A percentile compares a stretch with the other conserved stretches of the same genome.
Conservation (phyloP, 1,140 invertebrate genomes). For the Homarus americanus region DNA sequence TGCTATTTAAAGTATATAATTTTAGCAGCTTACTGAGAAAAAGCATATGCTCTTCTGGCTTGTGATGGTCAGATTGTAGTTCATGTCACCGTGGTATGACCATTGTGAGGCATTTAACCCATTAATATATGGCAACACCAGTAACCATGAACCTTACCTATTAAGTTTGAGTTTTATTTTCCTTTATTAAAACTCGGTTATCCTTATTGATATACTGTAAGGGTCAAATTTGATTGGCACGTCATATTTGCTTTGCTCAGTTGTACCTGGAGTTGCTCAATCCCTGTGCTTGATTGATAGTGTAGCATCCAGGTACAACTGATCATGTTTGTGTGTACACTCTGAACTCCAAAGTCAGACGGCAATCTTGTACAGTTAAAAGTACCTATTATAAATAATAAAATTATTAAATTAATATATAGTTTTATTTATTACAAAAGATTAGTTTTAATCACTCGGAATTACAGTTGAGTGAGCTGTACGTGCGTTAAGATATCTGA, state of each 20-base stretch:
- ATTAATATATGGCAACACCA: slow-evolving; percentile 37
- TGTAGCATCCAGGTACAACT: slow-evolving; percentile 41
- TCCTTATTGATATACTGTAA: slow-evolving; percentile 31
- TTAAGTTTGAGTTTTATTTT: slow-evolving; percentile 64
- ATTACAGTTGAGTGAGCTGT: too few relatives aligned
- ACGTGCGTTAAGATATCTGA: too few relatives aligned
- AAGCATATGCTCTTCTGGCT: slow-evolving; percentile 51
- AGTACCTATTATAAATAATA: slow-evolving; percentile 73
- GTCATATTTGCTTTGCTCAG: slow-evolving; percentile 57
- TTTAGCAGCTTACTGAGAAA: slow-evolving; percentile 40
- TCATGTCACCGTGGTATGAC: slow-evolving; percentile 35
- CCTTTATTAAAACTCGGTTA: slow-evolving; percentile 45
- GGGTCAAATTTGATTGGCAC: slow-evolving; percentile 66
- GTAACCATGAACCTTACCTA: slow-evolving; percentile 47
- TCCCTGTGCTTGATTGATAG: slow-evolving; percentile 51
- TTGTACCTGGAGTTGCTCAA: slow-evolving; percentile 55
- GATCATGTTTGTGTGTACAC: slow-evolving; percentile 68
- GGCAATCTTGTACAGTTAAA: slow-evolving; percentile 73
- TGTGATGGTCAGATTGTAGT: slow-evolving; percentile 39
- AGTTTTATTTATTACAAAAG: slow-evolving; percentile 17
- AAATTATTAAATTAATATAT: slow-evolving; percentile 48
- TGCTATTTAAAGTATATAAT: slow-evolving; percentile 44
- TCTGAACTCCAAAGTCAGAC: slow-evolving; percentile 56
- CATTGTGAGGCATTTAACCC: slow-evolving; percentile 57
- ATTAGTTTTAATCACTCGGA: too few relatives aligned